Evolutionary conservation across 2,797 vertebrate genomes (phyloP).

Genomic region (Eutrigla gurnardus): DNA sequence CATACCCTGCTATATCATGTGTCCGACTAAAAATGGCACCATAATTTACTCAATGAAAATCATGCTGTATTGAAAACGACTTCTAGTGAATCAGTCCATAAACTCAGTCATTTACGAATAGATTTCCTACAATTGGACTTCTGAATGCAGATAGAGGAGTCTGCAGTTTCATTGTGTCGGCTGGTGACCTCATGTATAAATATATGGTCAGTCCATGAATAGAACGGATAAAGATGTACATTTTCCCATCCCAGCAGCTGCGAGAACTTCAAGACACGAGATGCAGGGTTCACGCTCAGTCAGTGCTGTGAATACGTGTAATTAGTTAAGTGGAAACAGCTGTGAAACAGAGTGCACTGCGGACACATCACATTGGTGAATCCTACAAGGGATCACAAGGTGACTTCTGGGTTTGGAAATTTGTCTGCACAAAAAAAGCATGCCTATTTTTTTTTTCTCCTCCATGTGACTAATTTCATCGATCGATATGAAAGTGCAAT

Average conservation of each 20-base stretch:
- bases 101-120: background rate
- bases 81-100: background rate
- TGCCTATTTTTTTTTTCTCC: background rate
- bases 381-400: background rate
- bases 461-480: background rate
- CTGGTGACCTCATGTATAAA: background rate
- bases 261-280: background rate
- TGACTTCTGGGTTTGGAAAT: background rate
- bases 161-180: background rate
- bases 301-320: background rate
- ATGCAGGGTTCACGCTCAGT: background rate
- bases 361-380: background rate
- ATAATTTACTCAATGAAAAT: too few species aligned
- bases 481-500: background rate
- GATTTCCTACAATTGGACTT: background rate
- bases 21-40: too few species aligned
- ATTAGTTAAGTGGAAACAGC: slow-evolving; percentile 30
- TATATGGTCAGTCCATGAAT: background rate
- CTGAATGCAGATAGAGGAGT: too few species aligned
- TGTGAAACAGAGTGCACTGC: background rate
- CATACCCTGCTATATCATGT: background rate
- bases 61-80: background rate
- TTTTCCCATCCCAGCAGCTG: slow-evolving; percentile 20
- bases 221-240: background rate
- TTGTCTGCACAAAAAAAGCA: background rate